Conservation (phyloP, 2,888 invertebrate genomes). For the Sepioteuthis lessoniana region DNA sequence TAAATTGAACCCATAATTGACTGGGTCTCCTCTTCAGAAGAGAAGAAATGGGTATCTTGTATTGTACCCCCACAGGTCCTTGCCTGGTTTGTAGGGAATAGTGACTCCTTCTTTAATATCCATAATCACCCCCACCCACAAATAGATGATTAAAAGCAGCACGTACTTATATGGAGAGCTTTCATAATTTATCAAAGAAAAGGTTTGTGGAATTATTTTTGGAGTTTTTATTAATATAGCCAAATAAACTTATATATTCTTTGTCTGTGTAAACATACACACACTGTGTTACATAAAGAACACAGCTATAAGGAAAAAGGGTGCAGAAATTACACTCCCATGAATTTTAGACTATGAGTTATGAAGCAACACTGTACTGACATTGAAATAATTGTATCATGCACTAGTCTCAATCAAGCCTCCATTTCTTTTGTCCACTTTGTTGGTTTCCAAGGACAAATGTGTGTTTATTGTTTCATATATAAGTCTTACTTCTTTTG, state of each 20-base stretch:
- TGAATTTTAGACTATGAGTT: too few relatives aligned
- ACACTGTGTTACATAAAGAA: too few relatives aligned
- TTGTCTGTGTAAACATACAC: neutral
- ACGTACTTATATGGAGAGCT: neutral
- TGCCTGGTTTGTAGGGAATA: neutral
- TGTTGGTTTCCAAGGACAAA: too few relatives aligned
- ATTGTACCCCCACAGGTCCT: neutral
- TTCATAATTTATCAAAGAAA: constrained; percentile 4
- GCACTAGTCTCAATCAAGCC: too few relatives aligned
- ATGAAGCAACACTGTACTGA: too few relatives aligned
- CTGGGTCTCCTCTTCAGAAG: constrained; percentile 11
- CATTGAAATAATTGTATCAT: too few relatives aligned
- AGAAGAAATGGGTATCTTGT: neutral
- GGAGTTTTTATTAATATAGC: neutral
- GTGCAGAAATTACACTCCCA: too few relatives aligned
- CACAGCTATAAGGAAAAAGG: too few relatives aligned
- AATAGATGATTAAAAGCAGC: neutral
- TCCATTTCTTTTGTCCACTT: too few relatives aligned
- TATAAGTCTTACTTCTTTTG: too few relatives aligned
- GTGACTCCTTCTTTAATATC: neutral
- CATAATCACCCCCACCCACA: neutral
- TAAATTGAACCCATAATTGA: constrained; percentile 15
- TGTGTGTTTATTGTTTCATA: too few relatives aligned
- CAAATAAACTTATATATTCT: neutral
- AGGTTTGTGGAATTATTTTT: neutral